Conservation (phyloP, 2,797 vertebrate species). For the Buphagus erythrorhynchus region DNA sequence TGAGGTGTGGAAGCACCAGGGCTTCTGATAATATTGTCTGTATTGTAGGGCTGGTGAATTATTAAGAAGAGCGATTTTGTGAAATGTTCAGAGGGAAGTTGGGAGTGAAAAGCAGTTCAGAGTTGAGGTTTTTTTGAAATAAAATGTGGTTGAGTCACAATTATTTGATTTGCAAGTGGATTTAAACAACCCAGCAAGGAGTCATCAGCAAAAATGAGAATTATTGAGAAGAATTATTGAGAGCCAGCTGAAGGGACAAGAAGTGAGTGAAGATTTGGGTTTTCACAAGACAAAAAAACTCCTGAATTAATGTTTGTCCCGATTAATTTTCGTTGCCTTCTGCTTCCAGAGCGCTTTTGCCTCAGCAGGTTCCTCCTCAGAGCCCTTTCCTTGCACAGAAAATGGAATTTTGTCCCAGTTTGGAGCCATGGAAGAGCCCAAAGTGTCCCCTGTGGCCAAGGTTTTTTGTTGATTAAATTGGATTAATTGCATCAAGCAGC, state of each 20-base stretch:
- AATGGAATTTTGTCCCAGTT: not conserved
- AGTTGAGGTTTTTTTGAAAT: not conserved
- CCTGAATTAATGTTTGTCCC: not conserved
- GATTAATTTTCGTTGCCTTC: not conserved
- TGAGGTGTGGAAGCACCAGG: not conserved
- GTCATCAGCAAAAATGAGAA: not conserved
- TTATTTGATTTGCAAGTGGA: not conserved
- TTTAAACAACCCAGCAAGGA: not conserved
- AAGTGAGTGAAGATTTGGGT: not conserved
- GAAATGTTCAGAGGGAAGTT: not conserved
- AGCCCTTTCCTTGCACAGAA: not conserved
- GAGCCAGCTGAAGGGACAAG: not conserved
- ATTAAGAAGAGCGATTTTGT: not conserved
- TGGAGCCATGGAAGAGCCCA: not conserved
- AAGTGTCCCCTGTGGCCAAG: not conserved
- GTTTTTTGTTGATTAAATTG: not conserved
- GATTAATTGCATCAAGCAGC: not conserved
- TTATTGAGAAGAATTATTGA: not conserved
- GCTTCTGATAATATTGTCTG: not conserved
- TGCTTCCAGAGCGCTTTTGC: not conserved
- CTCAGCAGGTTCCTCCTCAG: not conserved
- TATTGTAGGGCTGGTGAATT: not conserved
- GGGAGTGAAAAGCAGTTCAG: not conserved
- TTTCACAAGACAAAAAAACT: not conserved
- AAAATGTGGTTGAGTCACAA: not conserved